A percentile compares a stretch with the other conserved stretches of the same genome.
Evolutionary conservation across 2,797 vertebrate genomes (phyloP).

Genomic region (Pseudopleuronectes americanus): DNA sequence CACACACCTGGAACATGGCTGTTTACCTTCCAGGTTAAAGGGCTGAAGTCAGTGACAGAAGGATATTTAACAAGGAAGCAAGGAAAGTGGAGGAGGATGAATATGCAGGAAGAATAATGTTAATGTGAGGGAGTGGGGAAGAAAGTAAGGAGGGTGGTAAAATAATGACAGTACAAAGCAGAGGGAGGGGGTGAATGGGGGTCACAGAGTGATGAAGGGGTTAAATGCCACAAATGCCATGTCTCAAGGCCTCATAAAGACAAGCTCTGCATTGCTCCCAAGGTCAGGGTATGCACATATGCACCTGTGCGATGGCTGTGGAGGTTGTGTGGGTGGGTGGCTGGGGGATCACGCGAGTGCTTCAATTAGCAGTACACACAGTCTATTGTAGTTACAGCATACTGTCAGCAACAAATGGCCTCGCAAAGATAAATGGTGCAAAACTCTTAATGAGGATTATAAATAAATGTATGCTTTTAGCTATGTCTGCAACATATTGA

Average conservation of each 20-base stretch:
- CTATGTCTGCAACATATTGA: slow-evolving; percentile 50
- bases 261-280: slow-evolving; percentile 79
- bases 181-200: slow-evolving; percentile 63
- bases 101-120: slow-evolving; percentile 67
- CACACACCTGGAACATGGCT: slow-evolving; percentile 60
- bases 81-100: slow-evolving; percentile 60
- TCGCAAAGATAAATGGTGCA: slow-evolving; percentile 64
- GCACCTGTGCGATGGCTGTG: slow-evolving; percentile 73
- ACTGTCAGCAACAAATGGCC: slow-evolving; percentile 63
- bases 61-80: slow-evolving; percentile 67
- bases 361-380: slow-evolving; percentile 33
- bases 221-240: slow-evolving; percentile 85
- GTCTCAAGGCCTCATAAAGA: slow-evolving; percentile 81
- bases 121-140: slow-evolving; percentile 50
- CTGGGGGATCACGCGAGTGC: slow-evolving; percentile 41
- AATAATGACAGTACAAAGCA: slow-evolving; percentile 69
- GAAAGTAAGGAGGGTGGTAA: slow-evolving; percentile 42
- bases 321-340: slow-evolving; percentile 44
- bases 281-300: slow-evolving; percentile 79
- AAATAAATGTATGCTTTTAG: slow-evolving; percentile 53
- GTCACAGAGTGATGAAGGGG: slow-evolving; percentile 78
- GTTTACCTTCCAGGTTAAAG: slow-evolving; percentile 80
- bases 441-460: slow-evolving; percentile 60
- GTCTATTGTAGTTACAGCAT: slow-evolving; percentile 50
- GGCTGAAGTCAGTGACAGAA: slow-evolving; percentile 74